A percentile compares a stretch with the other conserved stretches of the same genome.
These are phyloP conservation scores for Sebastes jordani DNA, from an alignment of 2,797 vertebrate genomes.

Conservation along the genomic window DNA sequence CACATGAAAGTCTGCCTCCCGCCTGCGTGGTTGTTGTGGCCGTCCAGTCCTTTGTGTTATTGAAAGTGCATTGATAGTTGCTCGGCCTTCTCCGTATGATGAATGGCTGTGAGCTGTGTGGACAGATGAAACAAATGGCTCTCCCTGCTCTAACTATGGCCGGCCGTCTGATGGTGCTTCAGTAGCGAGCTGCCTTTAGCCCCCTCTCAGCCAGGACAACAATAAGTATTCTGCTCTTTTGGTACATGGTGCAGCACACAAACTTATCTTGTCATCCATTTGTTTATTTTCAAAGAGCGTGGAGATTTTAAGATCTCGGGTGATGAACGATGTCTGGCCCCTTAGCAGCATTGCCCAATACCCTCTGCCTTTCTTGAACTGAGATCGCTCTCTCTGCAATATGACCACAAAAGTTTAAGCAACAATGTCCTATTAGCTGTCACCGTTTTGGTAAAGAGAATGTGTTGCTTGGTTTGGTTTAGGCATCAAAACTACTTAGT, in stretches of 20 bases:
- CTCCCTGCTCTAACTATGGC: slow-evolving; percentile 31
- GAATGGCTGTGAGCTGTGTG: slow-evolving; percentile 46
- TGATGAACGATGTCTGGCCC: slow-evolving; percentile 6
- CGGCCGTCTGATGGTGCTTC: slow-evolving; percentile 31
- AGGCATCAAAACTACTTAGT: too few relatives aligned
- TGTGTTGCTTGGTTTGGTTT: too few relatives aligned
- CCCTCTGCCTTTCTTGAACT: background rate
- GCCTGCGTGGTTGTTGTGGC: slow-evolving; percentile 4
- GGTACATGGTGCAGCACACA: background rate
- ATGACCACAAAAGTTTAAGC: background rate
- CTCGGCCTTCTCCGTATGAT: slow-evolving; percentile 53
- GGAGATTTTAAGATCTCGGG: background rate
- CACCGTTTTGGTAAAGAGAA: too few relatives aligned
- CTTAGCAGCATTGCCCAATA: background rate
- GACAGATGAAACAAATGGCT: slow-evolving; percentile 61
- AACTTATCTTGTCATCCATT: slow-evolving; percentile 16
- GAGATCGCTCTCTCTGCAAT: background rate
- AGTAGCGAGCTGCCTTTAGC: slow-evolving; percentile 20
- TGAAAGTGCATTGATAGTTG: slow-evolving; percentile 54
- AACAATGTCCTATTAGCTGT: background rate
- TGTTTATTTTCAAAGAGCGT: slow-evolving; percentile 18
- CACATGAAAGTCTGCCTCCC: background rate
- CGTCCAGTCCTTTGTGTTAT: slow-evolving; percentile 32
- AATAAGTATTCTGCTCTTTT: slow-evolving; percentile 25
- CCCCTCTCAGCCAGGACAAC: slow-evolving; percentile 25